Evolutionary conservation across 1,140 invertebrate species (phyloP), one percentile per base, ranked within the genome.

Genomic region (Brachionus angularis): DNA sequence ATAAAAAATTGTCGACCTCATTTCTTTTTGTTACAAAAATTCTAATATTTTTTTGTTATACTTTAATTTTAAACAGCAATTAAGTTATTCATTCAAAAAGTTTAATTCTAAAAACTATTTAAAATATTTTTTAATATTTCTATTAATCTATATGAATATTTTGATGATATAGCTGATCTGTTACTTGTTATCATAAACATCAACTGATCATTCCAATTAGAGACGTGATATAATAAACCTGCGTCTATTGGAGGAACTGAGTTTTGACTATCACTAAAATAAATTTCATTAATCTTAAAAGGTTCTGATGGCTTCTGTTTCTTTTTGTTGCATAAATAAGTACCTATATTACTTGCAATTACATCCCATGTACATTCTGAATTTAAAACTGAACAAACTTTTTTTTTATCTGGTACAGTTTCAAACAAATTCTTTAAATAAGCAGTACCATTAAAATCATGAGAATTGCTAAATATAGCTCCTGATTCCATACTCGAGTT

Each of bases 121-220:
- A 58, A 39, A 58, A 58, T 39, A 1, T 1, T 14, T 8, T 39
- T 58, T 23, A 58, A 58, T 14, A 58, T 0, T 5, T 3, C 1
- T 3, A 58, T 39, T 18, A 58, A 29, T 39, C 53, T 58, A 39
- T 58, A n/a, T 18, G 39, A 29, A 25, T n/a, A 8, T 29, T 39
- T 2, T 3, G 62, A 31, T 23, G 62, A 46, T 29, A 67, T 67
- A 31, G 18, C 62, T 4, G 62, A 46, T 29, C 36, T 46, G 34
- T 67, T 67, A 36, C 42, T 67, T 3, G 62, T 47, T 36, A 67
- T 67, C 62, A 67, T 67, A 50, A 67, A 67, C 62, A 67, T 67
- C 12, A 67, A 36, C 16, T 47, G 39, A 16, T 67, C 39, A 33
- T 67, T 67, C 62, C 62, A 67, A 12, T 29, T 47, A 34, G 33